Percentiles rank a stretch among this genome's conserved stretches.
Evolutionary conservation across 2,113 vertebrate genomes (phyloP).

Genomic region (Jacana jacana): DNA sequence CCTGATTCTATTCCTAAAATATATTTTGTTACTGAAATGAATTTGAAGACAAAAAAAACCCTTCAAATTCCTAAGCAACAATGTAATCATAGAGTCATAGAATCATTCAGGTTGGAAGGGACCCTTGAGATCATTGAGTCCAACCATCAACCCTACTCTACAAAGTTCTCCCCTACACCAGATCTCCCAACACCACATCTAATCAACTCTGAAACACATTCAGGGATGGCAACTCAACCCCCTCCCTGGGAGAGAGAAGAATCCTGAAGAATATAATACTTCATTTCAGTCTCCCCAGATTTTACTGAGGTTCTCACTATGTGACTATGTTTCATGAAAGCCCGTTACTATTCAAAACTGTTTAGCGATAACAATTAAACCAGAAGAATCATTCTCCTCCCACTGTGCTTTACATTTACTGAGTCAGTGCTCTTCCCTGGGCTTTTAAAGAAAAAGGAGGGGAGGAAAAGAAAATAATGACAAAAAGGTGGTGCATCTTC

Average conservation of each 20-base stretch:
- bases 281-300: neutral
- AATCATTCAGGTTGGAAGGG: no score
- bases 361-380: constrained; percentile 1
- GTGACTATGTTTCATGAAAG: neutral
- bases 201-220: no score
- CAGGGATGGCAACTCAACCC: no score
- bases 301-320: neutral
- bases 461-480: neutral
- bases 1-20: neutral
- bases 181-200: no score
- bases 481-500: neutral
- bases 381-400: neutral
- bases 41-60: neutral
- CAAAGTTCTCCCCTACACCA: no score
- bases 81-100: no score
- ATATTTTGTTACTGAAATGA: neutral
- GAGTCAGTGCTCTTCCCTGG: neutral
- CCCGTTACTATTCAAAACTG: neutral
- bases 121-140: no score
- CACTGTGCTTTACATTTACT: neutral
- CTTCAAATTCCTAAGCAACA: neutral
- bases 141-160: no score
- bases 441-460: neutral
- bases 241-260: no score
- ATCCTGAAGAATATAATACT: neutral